Percentiles rank a stretch among this genome's conserved stretches.
Evolutionary conservation across 2,113 vertebrate genomes (phyloP).

Genomic region (Aegithalos caudatus): DNA sequence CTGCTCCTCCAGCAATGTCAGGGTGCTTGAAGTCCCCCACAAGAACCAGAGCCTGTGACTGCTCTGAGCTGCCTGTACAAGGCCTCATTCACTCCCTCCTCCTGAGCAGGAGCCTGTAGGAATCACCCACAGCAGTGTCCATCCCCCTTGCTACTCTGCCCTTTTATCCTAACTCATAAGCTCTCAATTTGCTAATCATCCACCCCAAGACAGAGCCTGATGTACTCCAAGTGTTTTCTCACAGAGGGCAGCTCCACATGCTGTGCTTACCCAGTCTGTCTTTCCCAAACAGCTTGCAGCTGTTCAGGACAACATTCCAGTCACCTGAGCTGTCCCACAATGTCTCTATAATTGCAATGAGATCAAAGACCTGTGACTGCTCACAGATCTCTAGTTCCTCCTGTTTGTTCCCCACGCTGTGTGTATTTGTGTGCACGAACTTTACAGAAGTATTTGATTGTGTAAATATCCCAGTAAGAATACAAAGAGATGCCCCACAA

Average conservation of each 20-base stretch:
- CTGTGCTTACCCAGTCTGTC: not conserved
- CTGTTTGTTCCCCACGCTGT: not conserved
- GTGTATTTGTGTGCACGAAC: rapidly evolving
- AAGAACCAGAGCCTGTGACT: not conserved
- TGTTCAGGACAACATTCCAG: not conserved
- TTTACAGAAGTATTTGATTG: not conserved
- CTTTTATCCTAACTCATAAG: not conserved
- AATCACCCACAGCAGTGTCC: not conserved
- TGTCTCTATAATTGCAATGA: not conserved
- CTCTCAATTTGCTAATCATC: not conserved
- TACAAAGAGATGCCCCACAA: not conserved
- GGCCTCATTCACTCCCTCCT: not conserved
- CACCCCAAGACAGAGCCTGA: not conserved
- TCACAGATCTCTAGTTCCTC: not conserved
- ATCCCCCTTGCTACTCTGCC: not conserved
- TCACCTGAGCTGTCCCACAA: not conserved
- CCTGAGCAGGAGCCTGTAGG: not conserved
- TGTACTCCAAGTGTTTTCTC: not conserved
- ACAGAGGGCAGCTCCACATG: not conserved
- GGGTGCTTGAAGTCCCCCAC: not conserved
- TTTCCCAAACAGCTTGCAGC: not conserved
- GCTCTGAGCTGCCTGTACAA: not conserved
- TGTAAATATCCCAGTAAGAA: not conserved
- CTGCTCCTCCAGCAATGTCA: not conserved
- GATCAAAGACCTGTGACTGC: not conserved